A percentile compares a stretch with the other conserved stretches of the same genome.
Conservation (phyloP, 2,113 vertebrate genomes). For the Festucalex cinctus region DNA sequence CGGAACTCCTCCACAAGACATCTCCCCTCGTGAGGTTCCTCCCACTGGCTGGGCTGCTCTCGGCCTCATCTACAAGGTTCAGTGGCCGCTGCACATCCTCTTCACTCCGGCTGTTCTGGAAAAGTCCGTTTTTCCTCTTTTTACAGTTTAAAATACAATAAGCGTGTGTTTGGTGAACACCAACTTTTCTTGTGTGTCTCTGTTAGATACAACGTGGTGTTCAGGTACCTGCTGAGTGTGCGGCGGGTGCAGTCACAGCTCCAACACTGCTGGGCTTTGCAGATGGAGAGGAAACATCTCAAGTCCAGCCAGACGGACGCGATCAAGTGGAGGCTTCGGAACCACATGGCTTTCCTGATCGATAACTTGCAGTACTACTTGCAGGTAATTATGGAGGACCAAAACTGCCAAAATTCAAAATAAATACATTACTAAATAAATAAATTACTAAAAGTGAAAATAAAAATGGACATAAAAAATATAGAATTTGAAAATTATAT, state of each 20-base stretch:
- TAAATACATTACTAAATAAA: too few species aligned
- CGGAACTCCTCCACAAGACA: conserved; percentile 82
- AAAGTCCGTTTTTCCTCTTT: conserved; percentile 78
- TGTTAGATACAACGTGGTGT: conserved; percentile 92
- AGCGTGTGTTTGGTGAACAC: background rate
- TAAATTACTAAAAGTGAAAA: too few species aligned
- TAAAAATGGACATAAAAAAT: too few species aligned
- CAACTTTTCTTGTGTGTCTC: conserved; percentile 9
- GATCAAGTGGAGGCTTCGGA: conserved; percentile 88
- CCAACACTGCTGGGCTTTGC: conserved; percentile 96
- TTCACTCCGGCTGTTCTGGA: conserved; percentile 94
- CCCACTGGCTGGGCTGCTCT: conserved; percentile 92
- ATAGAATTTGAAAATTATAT: too few species aligned
- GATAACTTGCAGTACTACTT: conserved; percentile 98
- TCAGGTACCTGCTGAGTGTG: conserved; percentile 93
- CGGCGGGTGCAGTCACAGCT: conserved; percentile 92
- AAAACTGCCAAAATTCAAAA: too few species aligned
- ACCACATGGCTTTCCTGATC: conserved; percentile 97
- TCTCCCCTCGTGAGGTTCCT: conserved; percentile 88
- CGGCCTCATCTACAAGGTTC: conserved; percentile 93
- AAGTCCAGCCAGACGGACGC: conserved; percentile 87
- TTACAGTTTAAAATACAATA: background rate
- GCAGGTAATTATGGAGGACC: too few species aligned
- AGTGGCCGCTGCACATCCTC: conserved; percentile 97
- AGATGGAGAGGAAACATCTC: conserved; percentile 95